Conservation (phyloP, 2,113 vertebrate species). For the Melanostigma gelatinosum region DNA sequence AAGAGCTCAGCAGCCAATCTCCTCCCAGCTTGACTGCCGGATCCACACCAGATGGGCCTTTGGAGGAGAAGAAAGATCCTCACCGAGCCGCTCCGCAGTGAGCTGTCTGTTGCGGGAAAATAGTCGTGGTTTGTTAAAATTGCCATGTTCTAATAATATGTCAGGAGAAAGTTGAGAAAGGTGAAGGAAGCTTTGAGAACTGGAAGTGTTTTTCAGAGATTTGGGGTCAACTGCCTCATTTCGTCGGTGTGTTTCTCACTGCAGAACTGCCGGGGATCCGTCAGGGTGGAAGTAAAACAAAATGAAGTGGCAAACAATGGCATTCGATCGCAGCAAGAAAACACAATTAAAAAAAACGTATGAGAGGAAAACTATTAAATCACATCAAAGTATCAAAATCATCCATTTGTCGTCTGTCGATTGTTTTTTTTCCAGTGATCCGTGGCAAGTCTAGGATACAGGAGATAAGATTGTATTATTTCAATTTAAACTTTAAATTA, state of each 20-base stretch:
- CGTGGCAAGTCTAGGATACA: background rate
- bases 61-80: slow-evolving; percentile 37
- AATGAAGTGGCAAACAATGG: background rate
- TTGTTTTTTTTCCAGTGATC: background rate
- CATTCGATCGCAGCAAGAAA: background rate
- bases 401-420: background rate
- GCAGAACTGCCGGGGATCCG: background rate
- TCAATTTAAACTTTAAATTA: background rate
- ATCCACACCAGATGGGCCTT: slow-evolving; percentile 70
- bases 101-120: slow-evolving; percentile 24
- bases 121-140: slow-evolving; percentile 7
- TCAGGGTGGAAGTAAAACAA: background rate
- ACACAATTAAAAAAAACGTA: no score
- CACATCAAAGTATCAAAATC: background rate
- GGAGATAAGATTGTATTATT: no score
- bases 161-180: background rate
- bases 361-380: background rate
- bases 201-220: background rate
- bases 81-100: slow-evolving; percentile 37
- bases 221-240: background rate
- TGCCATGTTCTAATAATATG: background rate
- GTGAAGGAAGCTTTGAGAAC: background rate
- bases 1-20: slow-evolving; percentile 62
- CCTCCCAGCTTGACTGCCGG: slow-evolving; percentile 70
- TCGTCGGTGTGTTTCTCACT: background rate